A percentile compares a stretch with the other conserved stretches of the same genome.
Evolutionary conservation across 1,140 invertebrate species (phyloP).

Genomic region (Megalopta genalis): DNA sequence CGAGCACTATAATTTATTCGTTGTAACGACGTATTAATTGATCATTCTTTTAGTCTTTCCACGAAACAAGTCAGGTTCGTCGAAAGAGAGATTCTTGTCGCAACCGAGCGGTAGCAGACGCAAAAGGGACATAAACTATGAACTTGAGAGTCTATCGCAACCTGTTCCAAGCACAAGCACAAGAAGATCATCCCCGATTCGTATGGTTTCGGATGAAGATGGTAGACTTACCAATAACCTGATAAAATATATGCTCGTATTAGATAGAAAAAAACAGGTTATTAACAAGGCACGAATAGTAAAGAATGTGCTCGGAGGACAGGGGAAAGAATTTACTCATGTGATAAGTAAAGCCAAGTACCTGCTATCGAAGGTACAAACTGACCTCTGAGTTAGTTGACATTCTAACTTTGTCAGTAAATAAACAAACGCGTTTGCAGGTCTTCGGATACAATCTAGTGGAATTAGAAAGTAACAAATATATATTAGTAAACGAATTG

Average conservation of each 20-base stretch:
- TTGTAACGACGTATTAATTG: too few species aligned
- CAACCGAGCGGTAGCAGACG: background rate
- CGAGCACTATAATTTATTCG: too few species aligned
- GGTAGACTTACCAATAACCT: conserved; percentile 7
- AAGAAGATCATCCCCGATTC: background rate
- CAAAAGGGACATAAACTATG: too few species aligned
- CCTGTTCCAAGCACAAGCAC: background rate
- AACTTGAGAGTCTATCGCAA: background rate
- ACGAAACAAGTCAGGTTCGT: too few species aligned
- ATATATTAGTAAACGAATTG: conserved; percentile 67
- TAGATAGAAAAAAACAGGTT: conserved; percentile 52
- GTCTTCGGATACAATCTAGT: conserved; percentile 70
- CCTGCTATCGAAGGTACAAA: conserved; percentile 54
- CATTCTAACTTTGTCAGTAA: background rate
- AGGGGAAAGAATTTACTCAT: conserved; percentile 43
- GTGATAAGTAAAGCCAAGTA: conserved; percentile 51
- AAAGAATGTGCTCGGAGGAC: conserved; percentile 52
- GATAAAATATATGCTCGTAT: conserved; percentile 63
- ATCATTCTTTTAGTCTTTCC: too few species aligned
- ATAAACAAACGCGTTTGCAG: conserved; percentile 50
- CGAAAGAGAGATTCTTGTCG: background rate
- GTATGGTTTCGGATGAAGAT: conserved; percentile 16
- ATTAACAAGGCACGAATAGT: conserved; percentile 58
- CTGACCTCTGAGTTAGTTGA: background rate
- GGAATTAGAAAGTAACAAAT: conserved; percentile 64